Evolutionary conservation across 2,797 vertebrate species (phyloP), one percentile per base, ranked within the genome.

Genomic region (Labeo calbasu): DNA sequence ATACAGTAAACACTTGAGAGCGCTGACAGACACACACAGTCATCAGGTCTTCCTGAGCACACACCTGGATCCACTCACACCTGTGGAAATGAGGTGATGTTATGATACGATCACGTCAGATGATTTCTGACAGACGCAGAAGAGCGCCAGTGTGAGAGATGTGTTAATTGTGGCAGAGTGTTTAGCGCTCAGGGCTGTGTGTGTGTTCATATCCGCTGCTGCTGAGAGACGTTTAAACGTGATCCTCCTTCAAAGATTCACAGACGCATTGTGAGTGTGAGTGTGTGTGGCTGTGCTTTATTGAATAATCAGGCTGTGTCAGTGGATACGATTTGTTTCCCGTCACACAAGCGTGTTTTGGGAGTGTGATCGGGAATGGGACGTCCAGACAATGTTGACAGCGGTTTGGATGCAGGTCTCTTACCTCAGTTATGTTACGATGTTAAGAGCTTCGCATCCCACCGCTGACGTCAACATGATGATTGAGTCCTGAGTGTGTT

Each of bases 161-260:
- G 66, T 79, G 80, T 11, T 81, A 28, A 63, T 59, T 81, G 71
- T 77, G 21, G 23, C 25, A 36, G 40, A 68, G 82, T 69, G 65
- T 28, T 78, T 11, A 50, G 25, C 1, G 32, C 76, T 84, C 75
- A n/a, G 36, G 65, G 63, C 75, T 40, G 46, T 53, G 82, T 84
- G 59, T 69, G 77, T 51, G 68, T 69, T 81, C 65, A 69, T 81
- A 77, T 85, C 79, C 79, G 40, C 25, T 4, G 8, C 53, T 36
- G 84, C 46, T 85, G 84, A 85, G 63, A 82, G 84, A 85, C 25
- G n/a, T 6, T 46, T 76, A 57, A 51, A 83, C 23, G 12, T 14
- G 46, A 71, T 77, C 61, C 61, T 76, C 23, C 80, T 82, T 82
- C 57, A 82, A 82, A 82, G 69, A 13, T 36, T 50, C 61, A 6